These are phyloP conservation scores for Numenius arquata DNA, from an alignment of 2,113 vertebrate species.

Conservation along the genomic window DNA sequence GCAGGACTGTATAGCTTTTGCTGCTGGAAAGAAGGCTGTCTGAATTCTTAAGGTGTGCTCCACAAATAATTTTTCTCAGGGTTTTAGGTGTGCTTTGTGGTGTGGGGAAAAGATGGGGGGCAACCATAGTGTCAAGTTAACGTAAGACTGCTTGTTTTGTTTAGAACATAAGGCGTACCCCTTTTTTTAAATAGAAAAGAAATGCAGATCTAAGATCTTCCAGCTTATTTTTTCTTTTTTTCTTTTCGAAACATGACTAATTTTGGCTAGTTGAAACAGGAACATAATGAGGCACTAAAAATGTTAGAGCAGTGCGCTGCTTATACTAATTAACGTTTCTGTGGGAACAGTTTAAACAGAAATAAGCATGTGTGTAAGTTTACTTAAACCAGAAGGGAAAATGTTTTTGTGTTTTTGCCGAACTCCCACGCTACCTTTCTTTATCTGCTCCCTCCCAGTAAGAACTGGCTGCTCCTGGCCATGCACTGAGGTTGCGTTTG, in stretches of 20 bases:
- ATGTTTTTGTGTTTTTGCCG: neutral
- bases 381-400: neutral
- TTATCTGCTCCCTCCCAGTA: neutral
- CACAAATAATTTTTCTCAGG: neutral
- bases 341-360: neutral
- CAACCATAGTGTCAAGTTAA: neutral
- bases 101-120: neutral
- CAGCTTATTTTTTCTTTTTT: neutral
- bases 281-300: constrained; percentile 10
- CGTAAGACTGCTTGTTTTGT: neutral
- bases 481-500: neutral
- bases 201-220: neutral
- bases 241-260: neutral
- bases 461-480: neutral
- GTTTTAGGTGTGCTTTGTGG: neutral
- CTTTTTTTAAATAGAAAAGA: neutral
- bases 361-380: neutral
- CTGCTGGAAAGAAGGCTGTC: neutral
- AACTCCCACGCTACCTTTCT: neutral
- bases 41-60: neutral
- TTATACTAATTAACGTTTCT: neutral
- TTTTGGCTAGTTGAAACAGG: constrained; percentile 19
- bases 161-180: neutral
- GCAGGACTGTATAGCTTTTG: neutral
- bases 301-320: neutral